A percentile compares a stretch with the other conserved stretches of the same genome.
Evolutionary conservation across 2,888 invertebrate species (phyloP).

Genomic region (Plemyria rubiginata): DNA sequence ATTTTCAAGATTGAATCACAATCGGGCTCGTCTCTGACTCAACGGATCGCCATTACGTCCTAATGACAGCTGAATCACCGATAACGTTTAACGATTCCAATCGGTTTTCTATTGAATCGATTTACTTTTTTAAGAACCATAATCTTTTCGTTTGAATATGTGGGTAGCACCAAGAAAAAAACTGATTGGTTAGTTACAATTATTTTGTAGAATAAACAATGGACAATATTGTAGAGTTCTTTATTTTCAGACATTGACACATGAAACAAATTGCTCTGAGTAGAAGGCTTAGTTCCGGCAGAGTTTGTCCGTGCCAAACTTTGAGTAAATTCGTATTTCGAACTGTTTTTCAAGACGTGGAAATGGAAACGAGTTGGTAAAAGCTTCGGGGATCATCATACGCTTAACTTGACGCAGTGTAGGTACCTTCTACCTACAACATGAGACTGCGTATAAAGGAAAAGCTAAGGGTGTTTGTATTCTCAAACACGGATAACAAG

Average conservation of each 20-base stretch:
- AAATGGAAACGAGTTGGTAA: conserved; percentile 6
- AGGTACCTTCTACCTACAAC: conserved; percentile 1
- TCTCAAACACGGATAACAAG: conserved; percentile 6
- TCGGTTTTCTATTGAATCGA: conserved; percentile 45
- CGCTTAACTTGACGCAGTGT: conserved; percentile 5
- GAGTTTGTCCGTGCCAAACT: conserved; percentile 1
- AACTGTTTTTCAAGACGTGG: conserved; percentile 5
- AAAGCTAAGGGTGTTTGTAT: conserved; percentile 7
- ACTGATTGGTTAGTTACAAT: not conserved
- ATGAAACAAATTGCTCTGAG: not conserved
- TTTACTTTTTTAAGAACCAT: conserved; percentile 39
- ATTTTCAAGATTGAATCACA: conserved; percentile 43
- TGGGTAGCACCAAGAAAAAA: conserved; percentile 12
- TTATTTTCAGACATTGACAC: not conserved
- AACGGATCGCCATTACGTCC: conserved; percentile 44
- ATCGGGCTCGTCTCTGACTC: conserved; percentile 39
- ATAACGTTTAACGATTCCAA: conserved; percentile 45
- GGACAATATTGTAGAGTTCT: not conserved
- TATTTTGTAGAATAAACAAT: not conserved
- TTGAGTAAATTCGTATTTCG: conserved; percentile 2
- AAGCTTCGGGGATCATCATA: conserved; percentile 5
- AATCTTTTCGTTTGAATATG: conserved; percentile 36
- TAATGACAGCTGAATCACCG: conserved; percentile 49
- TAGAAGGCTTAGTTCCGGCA: not conserved
- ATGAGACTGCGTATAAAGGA: conserved; percentile 4